phyloP scores from a whole-genome alignment of 1,140 invertebrate species.

The Macrocentrus cingulum region DNA sequence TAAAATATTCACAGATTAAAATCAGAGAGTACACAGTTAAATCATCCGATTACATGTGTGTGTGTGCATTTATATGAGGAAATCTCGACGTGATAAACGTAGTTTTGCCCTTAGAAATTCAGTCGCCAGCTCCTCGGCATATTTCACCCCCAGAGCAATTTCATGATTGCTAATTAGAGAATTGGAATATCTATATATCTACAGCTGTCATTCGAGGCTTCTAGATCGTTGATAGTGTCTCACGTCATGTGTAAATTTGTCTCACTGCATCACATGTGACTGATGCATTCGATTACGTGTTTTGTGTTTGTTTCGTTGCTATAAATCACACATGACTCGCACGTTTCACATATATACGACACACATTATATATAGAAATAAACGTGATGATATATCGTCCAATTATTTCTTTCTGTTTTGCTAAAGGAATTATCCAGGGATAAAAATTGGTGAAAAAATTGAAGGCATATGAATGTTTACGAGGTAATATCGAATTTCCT shows the following conservation, averaged over 20 bases:
- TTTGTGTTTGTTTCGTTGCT: background rate
- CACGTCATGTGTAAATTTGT: constrained; percentile 14
- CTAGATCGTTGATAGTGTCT: constrained; percentile 4
- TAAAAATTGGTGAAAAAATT: background rate
- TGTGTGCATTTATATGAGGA: too few relatives aligned
- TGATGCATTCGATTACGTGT: constrained; percentile 4
- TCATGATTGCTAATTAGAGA: constrained; percentile 23
- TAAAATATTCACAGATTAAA: too few relatives aligned
- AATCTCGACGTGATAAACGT: too few relatives aligned
- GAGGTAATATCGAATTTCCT: background rate
- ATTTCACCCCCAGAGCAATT: constrained; percentile 14
- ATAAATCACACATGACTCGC: constrained; percentile 2
- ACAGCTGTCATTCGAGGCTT: constrained; percentile 8
- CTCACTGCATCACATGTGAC: background rate
- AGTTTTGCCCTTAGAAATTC: too few relatives aligned
- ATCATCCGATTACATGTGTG: too few relatives aligned
- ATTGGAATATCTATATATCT: constrained; percentile 3
- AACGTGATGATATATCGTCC: background rate
- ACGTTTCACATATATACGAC: background rate
- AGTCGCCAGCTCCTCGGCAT: too few relatives aligned
- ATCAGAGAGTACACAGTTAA: too few relatives aligned
- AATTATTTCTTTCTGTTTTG: background rate
- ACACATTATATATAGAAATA: background rate
- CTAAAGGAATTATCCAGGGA: background rate
- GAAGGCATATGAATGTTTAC: background rate